Evolutionary conservation across 2,113 vertebrate species (phyloP), one percentile per base, ranked within the genome.

Genomic region (Boulengeromyrus knoepffleri): DNA sequence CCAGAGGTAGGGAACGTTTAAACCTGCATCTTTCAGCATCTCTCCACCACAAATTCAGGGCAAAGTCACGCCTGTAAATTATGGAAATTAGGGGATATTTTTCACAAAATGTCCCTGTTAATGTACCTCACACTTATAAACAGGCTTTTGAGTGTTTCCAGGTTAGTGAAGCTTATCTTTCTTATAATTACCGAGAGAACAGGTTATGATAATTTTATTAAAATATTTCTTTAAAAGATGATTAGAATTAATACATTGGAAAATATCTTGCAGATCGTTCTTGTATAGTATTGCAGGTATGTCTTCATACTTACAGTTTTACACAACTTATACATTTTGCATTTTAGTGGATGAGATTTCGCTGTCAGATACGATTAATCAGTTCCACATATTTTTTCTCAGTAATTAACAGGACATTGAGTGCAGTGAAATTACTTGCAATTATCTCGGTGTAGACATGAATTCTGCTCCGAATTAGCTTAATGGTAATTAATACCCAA

Each of bases 1-100:
- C 95, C 97, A 87, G 97, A 99, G 98, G 99, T 99, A 98, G 13
- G 88, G 90, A 91, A 89, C 27, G 52, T 15, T 56, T 56, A 4
- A n/a, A 17, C n/a, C 27, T 13, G 6, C 49, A 1, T 19, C 47
- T 3, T 12, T 50, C 27, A 87, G 24, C 15, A 6, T 87, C 17
- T 31, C 24, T 0, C 2, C 46, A 2, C 19, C 3, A n/a, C 46
- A 47, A n/a, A 47, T 49, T 47, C 39, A 9, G 42, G 36, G 39
- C 42, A 62, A n/a, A n/a, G 0, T 47, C 15, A 27, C 7, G 42
- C 3, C 83, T 85, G 39, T 3, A 12, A 1, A 31, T 74, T 74
- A 27, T n/a, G 62, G 8, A 9, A 27, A 9, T 31, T 12, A 5
- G 66, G n/a, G 31, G 66, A 31, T 74, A 74, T 74, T 74, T 36